Conservation (phyloP, 2,113 vertebrate species). For the Octodon degus region DNA sequence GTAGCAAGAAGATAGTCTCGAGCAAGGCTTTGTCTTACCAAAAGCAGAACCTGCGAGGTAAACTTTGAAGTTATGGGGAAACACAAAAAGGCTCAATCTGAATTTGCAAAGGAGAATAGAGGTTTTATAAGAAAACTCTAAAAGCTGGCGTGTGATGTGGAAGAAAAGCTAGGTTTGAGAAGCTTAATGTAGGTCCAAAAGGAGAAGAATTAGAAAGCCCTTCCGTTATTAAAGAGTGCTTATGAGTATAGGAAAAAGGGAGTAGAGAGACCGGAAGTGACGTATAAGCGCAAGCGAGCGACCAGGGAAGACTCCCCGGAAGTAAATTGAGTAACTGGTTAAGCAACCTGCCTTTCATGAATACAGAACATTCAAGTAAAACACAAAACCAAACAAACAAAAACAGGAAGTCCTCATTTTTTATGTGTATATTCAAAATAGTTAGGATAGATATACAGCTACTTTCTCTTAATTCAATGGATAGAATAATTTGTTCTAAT, state of each 20-base stretch:
- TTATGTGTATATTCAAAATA: no score
- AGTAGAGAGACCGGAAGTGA: background rate
- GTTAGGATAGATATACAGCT: no score
- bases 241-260: background rate
- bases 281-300: background rate
- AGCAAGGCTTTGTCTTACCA: background rate
- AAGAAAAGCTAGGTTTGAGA: background rate
- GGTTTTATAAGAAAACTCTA: constrained; percentile 7
- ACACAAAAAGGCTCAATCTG: background rate
- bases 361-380: background rate
- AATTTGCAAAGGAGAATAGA: background rate
- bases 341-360: background rate
- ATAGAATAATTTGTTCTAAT: no score
- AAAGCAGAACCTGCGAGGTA: background rate
- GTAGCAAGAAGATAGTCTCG: background rate
- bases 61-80: background rate
- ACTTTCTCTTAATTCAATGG: no score
- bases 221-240: background rate
- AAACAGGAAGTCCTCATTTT: background rate
- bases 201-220: background rate
- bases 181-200: background rate
- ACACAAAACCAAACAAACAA: background rate
- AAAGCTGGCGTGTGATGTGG: background rate
- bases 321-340: background rate
- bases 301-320: background rate